These are phyloP conservation scores for Spicauda simplicius DNA, from an alignment of 2,888 invertebrate genomes.

Conservation along the genomic window DNA sequence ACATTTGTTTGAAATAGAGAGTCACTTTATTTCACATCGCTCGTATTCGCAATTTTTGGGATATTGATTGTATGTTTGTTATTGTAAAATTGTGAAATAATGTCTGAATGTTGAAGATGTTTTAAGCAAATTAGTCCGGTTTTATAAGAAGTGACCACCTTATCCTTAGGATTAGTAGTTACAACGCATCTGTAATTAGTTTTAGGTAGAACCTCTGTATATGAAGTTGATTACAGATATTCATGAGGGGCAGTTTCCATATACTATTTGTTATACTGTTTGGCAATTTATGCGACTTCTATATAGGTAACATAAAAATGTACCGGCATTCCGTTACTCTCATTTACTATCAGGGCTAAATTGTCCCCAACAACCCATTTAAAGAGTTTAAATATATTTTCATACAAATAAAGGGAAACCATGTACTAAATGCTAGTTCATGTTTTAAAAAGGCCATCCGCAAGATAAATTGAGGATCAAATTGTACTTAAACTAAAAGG, in stretches of 20 bases:
- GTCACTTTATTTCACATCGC: conserved; percentile 32
- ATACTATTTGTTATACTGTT: no score
- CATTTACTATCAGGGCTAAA: no score
- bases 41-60: conserved; percentile 12
- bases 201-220: no score
- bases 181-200: no score
- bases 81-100: background rate
- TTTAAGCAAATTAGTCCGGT: background rate
- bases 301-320: no score
- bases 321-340: no score
- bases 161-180: no score
- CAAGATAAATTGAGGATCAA: conserved; percentile 34
- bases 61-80: conserved; percentile 8
- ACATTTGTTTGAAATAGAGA: conserved; percentile 37
- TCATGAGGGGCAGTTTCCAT: no score
- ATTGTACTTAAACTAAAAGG: conserved; percentile 35
- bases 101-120: background rate
- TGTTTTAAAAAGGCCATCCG: conserved; percentile 17
- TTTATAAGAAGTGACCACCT: no score
- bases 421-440: background rate
- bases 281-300: no score
- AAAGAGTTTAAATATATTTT: background rate
- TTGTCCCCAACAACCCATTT: no score
- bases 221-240: no score
- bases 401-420: background rate